Evolutionary conservation across 2,888 invertebrate genomes (phyloP), one percentile per base, ranked within the genome.

Genomic region (Pheosia gnoma): DNA sequence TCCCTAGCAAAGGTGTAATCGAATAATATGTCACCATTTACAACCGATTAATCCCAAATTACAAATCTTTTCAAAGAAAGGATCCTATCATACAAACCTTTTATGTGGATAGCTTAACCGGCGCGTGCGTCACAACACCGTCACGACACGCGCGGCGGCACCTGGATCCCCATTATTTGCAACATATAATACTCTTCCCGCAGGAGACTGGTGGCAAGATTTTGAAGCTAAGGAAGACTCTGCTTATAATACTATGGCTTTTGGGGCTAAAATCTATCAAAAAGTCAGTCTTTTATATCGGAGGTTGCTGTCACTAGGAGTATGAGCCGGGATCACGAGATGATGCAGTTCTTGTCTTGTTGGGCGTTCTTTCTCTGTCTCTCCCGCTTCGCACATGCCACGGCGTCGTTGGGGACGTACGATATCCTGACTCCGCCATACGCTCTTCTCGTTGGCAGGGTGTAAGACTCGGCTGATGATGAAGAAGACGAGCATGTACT

Each of bases 401-500:
- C 94, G 5, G 97, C 97, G 89, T 98, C 98, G 87, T 98, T 98
- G 74, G 98, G 98, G 71, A 98, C 98, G 90, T 98, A 98, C 9
- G 98, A 97, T 78, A 98, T 98, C 73, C 98, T 93, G 11, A 98
- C 97, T 52, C 98, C 98, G 61, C 97, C 97, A 84, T 97, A 97
- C 59, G 97, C 97, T 63, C 97, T 94, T 73, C 97, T 91, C 52
- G 97, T 96, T 4, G 98, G 98, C 77, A 98, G 90, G 67, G 97
- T 96, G 86, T 98, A 98, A 70, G 98, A 97, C 79, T 97, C 96
- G 71, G 97, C 97, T 70, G 98, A 98, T 59, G 98, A 98, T 13
- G 97, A 97, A 39, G 97, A 97, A 0, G 97, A 98, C 71, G 98
- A 98, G 11, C 98, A 98, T 52, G 98, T 98, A 86, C 98, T 98